These are phyloP conservation scores for Chrysolina americana DNA, from an alignment of 2,888 invertebrate species.

Conservation along the genomic window DNA sequence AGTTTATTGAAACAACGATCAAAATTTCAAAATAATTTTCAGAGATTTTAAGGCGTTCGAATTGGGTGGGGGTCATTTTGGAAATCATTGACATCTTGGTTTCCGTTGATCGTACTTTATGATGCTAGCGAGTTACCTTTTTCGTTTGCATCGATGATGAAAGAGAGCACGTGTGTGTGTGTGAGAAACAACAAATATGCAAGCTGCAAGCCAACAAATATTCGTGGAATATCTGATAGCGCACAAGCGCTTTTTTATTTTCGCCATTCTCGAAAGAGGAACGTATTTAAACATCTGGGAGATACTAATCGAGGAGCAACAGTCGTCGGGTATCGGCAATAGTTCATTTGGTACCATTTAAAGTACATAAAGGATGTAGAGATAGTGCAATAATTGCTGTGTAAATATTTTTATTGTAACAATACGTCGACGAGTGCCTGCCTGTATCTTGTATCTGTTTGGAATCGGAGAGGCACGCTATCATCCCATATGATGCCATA, in stretches of 20 bases:
- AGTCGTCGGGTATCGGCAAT: slow-evolving; percentile 35
- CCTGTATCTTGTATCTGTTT: slow-evolving; percentile 52
- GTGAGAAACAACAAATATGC: slow-evolving; percentile 7
- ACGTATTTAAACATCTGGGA: slow-evolving; percentile 24
- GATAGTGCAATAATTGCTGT: slow-evolving; percentile 64
- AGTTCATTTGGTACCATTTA: slow-evolving; percentile 51
- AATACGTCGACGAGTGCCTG: slow-evolving; percentile 46
- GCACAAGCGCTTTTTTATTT: slow-evolving; percentile 7
- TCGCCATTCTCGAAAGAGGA: slow-evolving; percentile 19
- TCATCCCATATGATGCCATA: slow-evolving; percentile 67
- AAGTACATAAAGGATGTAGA: slow-evolving; percentile 48
- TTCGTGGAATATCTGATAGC: slow-evolving; percentile 7
- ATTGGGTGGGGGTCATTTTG: too few relatives aligned
- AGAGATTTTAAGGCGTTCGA: too few relatives aligned
- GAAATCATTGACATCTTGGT: too few relatives aligned
- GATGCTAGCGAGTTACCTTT: too few relatives aligned
- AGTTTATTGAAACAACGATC: too few relatives aligned
- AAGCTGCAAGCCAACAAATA: slow-evolving; percentile 13
- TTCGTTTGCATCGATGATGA: neutral
- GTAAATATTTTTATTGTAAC: slow-evolving; percentile 69
- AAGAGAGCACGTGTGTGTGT: slow-evolving; percentile 1
- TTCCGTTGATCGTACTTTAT: too few relatives aligned
- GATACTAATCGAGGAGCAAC: slow-evolving; percentile 20
- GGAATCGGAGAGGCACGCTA: slow-evolving; percentile 55
- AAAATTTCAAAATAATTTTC: too few relatives aligned